Evolutionary conservation across 2,888 invertebrate genomes (phyloP), one percentile per base, ranked within the genome.

Genomic region (Clivina fossor): DNA sequence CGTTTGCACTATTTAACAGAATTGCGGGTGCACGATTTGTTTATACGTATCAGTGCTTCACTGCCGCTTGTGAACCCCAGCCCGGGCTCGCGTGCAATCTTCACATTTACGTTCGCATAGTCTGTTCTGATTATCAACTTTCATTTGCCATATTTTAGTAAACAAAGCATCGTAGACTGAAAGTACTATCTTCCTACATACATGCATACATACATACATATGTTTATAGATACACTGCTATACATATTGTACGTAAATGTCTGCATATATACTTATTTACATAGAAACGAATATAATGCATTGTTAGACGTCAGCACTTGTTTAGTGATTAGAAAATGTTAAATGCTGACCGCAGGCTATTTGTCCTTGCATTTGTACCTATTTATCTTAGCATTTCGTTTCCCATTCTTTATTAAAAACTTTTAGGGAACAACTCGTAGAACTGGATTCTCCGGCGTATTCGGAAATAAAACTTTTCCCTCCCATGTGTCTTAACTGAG

Each of bases 381-480:
- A 50, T 50, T 50, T 50, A 50, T 50, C 33, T 22, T 20, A 7
- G 22, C 22, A 32, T 50, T 50, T 32, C 50, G 22, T 22, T 41
- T 50, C 41, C 50, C 40, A 50, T 50, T 50, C 50, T 50, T 50
- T 50, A 50, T 50, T 50, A 50, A 50, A 50, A 50, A 50, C 40
- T 50, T 50, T 50, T 11, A n/a, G 13, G 26, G 40, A 50, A 20
- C 30, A 50, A 30, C 41, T 28, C 50, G 30, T 35, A 28, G 16
- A 40, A 41, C 19, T 19, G 15, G 18, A 19, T 30, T 50, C 50
- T 41, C 38, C 11, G 33, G 32, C 41, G 50, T 30, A 50, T 50
- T 50, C 30, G 50, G 32, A 50, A 50, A 50, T 50, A 50, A 50
- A 50, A 50, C 50, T 50, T 50, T 50, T 41, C 50, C 22, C 41